phyloP scores from a whole-genome alignment of 2,113 vertebrate species.

The Charadrius vociferus region DNA sequence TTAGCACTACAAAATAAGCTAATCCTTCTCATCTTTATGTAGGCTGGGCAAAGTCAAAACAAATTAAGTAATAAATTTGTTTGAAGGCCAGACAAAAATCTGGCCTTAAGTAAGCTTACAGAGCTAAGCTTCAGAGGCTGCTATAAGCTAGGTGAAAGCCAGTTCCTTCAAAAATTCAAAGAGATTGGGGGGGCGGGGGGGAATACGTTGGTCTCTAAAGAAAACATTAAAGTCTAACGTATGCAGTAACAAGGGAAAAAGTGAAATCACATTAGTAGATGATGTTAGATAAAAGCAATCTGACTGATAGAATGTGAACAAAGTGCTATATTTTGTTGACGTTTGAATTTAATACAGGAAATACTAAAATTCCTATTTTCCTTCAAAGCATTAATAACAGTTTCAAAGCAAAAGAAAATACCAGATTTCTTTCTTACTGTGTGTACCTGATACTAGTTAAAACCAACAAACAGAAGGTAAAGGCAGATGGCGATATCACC shows the following conservation, averaged over 20 bases:
- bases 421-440: background rate
- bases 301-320: background rate
- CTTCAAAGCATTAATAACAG: background rate
- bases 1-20: background rate
- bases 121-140: background rate
- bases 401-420: background rate
- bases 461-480: background rate
- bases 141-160: background rate
- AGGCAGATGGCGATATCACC: background rate
- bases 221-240: background rate
- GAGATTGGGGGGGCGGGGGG: background rate
- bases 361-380: background rate
- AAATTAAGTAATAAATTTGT: background rate
- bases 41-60: constrained; percentile 11
- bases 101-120: background rate
- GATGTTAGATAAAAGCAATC: background rate
- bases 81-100: constrained; percentile 33
- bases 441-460: background rate
- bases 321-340: background rate
- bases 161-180: background rate
- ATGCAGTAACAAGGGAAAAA: background rate
- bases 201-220: background rate
- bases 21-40: constrained; percentile 19
- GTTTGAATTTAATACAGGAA: background rate
- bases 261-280: background rate